A percentile compares a stretch with the other conserved stretches of the same genome.
phyloP scores from a whole-genome alignment of 1,140 invertebrate genomes.

The Calliphora vicina region DNA sequence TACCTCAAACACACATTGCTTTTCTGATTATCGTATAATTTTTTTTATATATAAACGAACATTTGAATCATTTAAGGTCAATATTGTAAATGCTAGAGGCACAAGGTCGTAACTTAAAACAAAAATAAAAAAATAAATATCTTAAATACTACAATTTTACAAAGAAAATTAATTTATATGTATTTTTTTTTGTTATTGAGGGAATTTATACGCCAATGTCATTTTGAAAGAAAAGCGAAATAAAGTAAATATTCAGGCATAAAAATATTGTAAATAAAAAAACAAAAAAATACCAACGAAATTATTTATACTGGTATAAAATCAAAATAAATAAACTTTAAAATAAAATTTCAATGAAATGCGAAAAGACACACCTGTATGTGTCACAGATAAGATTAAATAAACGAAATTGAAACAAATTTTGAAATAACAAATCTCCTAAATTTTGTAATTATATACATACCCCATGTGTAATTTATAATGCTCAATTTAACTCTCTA shows the following conservation, averaged over 20 bases:
- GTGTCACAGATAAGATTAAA: conserved; percentile 14
- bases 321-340: background rate
- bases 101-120: conserved; percentile 28
- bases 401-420: background rate
- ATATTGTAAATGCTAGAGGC: background rate
- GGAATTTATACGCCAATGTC: background rate
- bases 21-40: background rate
- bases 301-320: background rate
- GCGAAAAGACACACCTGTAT: conserved; percentile 20
- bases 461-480: background rate
- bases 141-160: background rate
- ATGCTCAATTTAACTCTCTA: background rate
- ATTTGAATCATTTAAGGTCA: conserved; percentile 12
- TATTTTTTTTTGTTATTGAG: background rate
- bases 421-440: background rate
- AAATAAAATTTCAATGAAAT: background rate
- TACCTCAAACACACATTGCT: too few species aligned
- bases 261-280: too few species aligned
- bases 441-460: background rate
- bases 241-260: background rate
- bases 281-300: background rate
- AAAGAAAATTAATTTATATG: background rate
- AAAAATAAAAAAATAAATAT: conserved; percentile 16
- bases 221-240: background rate
- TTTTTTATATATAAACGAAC: background rate